Percentiles rank a stretch among this genome's conserved stretches.
Conservation (phyloP, 1,140 invertebrate species). For the Aethina tumida region DNA sequence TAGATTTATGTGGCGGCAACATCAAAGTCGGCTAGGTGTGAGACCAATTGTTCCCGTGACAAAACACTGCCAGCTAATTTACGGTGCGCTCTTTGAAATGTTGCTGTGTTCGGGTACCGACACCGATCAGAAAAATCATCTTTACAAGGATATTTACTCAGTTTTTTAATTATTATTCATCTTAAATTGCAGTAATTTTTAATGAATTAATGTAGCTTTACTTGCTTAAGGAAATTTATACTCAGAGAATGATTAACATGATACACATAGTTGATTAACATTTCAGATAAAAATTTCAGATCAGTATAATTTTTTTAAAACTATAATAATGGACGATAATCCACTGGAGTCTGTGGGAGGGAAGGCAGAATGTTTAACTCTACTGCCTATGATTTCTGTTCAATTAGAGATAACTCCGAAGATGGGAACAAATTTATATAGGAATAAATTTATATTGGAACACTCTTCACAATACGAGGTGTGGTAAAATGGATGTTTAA, state of each 20-base stretch:
- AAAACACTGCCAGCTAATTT: slow-evolving; percentile 39
- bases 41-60: slow-evolving; percentile 40
- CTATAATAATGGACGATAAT: too few species aligned
- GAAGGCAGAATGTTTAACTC: too few species aligned
- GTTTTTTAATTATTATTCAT: not conserved
- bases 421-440: not conserved
- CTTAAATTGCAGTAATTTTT: too few species aligned
- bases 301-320: too few species aligned
- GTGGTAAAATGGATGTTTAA: too few species aligned
- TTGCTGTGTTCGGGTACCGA: slow-evolving; percentile 14
- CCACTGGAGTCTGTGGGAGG: too few species aligned
- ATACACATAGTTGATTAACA: too few species aligned
- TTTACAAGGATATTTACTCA: not conserved
- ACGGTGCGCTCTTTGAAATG: slow-evolving; percentile 30
- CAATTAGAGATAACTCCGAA: not conserved
- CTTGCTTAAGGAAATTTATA: too few species aligned
- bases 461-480: too few species aligned
- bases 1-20: slow-evolving; percentile 37
- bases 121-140: not conserved
- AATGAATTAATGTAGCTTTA: too few species aligned
- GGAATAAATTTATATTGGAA: not conserved
- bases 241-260: too few species aligned
- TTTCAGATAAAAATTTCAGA: too few species aligned
- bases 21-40: slow-evolving; percentile 37
- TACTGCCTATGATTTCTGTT: slow-evolving; percentile 1